phyloP scores from a whole-genome alignment of 2,113 vertebrate species.

The Meriones unguiculatus region DNA sequence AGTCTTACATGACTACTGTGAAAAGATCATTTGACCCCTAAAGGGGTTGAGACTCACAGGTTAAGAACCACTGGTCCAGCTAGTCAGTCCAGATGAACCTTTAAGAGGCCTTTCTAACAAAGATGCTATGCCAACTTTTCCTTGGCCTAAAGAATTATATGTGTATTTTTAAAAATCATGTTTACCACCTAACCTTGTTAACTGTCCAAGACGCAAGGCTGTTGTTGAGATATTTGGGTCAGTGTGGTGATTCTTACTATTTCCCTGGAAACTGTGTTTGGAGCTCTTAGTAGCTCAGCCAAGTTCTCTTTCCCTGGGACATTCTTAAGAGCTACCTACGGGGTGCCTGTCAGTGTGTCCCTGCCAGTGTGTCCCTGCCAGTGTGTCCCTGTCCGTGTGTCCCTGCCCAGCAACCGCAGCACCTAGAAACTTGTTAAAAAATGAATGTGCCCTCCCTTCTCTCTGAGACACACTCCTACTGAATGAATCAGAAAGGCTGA shows the following conservation, averaged over 20 bases:
- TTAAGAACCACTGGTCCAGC: not conserved
- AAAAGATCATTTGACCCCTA: not conserved
- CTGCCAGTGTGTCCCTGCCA: too few relatives aligned
- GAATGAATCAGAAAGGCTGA: constrained; percentile 22
- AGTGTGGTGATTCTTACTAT: not conserved
- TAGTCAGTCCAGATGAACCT: not conserved
- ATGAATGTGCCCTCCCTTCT: not conserved
- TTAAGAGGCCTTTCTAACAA: constrained; percentile 2
- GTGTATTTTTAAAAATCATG: not conserved
- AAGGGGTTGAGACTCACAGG: not conserved
- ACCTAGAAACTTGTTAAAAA: not conserved
- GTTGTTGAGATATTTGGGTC: not conserved
- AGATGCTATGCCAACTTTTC: not conserved
- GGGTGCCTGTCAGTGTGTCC: not conserved
- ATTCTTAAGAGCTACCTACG: not conserved
- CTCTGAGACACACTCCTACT: not conserved
- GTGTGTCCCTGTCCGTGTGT: not conserved
- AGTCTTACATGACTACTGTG: not conserved
- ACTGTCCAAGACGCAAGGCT: not conserved
- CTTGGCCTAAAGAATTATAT: not conserved
- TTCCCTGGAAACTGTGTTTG: not conserved
- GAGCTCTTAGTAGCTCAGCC: constrained; percentile 20
- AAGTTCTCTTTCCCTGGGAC: not conserved
- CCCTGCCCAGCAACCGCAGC: not conserved
- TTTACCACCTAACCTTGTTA: not conserved